These are phyloP conservation scores for Ommatoiulus sabulosus DNA, from an alignment of 2,888 invertebrate genomes.

Conservation along the genomic window DNA sequence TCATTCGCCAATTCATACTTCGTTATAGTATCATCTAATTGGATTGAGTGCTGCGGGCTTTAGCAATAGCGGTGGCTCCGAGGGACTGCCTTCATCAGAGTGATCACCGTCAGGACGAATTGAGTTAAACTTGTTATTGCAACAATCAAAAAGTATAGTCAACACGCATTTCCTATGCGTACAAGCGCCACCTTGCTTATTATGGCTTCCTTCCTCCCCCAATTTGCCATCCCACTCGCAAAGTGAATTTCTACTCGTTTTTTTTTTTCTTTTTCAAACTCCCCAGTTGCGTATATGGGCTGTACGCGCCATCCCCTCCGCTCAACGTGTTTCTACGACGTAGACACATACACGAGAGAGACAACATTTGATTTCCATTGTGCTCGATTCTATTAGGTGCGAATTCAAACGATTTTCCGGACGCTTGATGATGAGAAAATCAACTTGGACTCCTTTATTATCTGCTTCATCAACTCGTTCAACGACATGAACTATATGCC, in stretches of 20 bases:
- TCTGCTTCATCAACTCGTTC: conserved; percentile 55
- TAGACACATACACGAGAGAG: background rate
- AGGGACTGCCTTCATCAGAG: conserved; percentile 56
- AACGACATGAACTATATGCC: conserved; percentile 16
- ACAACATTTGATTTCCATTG: conserved; percentile 56
- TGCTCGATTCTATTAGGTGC: conserved; percentile 56
- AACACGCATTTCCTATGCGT: conserved; percentile 47
- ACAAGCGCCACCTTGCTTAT: conserved; percentile 48
- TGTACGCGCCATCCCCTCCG: background rate
- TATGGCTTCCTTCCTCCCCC: conserved; percentile 52
- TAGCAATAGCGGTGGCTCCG: conserved; percentile 54
- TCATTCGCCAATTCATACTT: conserved; percentile 58
- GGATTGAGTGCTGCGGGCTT: conserved; percentile 54
- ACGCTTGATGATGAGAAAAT: conserved; percentile 56
- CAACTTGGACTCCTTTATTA: conserved; percentile 55
- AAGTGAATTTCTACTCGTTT: conserved; percentile 47
- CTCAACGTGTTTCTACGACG: background rate
- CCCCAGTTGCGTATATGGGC: conserved; percentile 28
- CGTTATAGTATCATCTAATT: conserved; percentile 56
- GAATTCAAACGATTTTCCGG: conserved; percentile 56
- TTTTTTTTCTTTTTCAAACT: background rate
- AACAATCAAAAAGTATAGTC: conserved; percentile 56
- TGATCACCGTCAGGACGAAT: conserved; percentile 55
- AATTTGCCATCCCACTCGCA: conserved; percentile 42
- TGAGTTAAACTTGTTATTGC: conserved; percentile 58